Evolutionary conservation across 2,797 vertebrate genomes (phyloP).

Genomic region (Macropodus opercularis): DNA sequence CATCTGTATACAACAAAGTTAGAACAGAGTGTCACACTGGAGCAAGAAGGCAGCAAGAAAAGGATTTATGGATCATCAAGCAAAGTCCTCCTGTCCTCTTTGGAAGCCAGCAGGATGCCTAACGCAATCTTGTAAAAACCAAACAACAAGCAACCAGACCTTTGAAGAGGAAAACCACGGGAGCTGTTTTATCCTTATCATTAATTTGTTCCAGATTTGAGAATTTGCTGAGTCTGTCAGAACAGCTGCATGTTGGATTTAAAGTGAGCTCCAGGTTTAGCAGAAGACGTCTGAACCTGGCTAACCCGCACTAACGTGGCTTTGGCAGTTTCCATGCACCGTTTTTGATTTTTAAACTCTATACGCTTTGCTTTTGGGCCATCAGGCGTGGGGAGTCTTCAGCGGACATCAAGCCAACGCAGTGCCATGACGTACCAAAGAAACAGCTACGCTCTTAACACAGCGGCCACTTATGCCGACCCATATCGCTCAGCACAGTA

Average conservation of each 20-base stretch:
- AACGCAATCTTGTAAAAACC: slow-evolving; percentile 62
- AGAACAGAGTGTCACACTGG: slow-evolving; percentile 36
- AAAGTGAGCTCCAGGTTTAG: slow-evolving; percentile 39
- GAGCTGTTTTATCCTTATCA: slow-evolving; percentile 63
- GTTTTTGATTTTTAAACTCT: slow-evolving; percentile 11
- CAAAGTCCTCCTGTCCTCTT: slow-evolving; percentile 46
- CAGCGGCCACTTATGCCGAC: slow-evolving; percentile 87
- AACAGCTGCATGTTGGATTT: slow-evolving; percentile 69
- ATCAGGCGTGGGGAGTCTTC: slow-evolving; percentile 91
- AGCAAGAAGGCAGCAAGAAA: slow-evolving; percentile 26
- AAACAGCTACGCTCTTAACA: slow-evolving; percentile 89
- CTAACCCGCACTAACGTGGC: slow-evolving; percentile 31
- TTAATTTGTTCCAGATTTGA: slow-evolving; percentile 75
- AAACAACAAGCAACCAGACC: slow-evolving; percentile 48
- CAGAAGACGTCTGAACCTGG: slow-evolving; percentile 36
- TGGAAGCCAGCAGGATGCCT: slow-evolving; percentile 54
- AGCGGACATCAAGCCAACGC: slow-evolving; percentile 93
- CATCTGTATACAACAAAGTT: slow-evolving; percentile 43
- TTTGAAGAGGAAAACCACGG: slow-evolving; percentile 68
- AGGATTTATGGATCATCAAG: slow-evolving; percentile 51
- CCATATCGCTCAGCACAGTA: slow-evolving; percentile 87
- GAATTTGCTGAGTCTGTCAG: slow-evolving; percentile 59
- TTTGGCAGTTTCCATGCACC: neutral
- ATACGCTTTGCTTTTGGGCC: slow-evolving; percentile 17
- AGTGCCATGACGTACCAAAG: slow-evolving; percentile 96